Percentiles rank a stretch among this genome's conserved stretches.
Conservation (phyloP, 2,797 vertebrate species). For the Luscinia luscinia region DNA sequence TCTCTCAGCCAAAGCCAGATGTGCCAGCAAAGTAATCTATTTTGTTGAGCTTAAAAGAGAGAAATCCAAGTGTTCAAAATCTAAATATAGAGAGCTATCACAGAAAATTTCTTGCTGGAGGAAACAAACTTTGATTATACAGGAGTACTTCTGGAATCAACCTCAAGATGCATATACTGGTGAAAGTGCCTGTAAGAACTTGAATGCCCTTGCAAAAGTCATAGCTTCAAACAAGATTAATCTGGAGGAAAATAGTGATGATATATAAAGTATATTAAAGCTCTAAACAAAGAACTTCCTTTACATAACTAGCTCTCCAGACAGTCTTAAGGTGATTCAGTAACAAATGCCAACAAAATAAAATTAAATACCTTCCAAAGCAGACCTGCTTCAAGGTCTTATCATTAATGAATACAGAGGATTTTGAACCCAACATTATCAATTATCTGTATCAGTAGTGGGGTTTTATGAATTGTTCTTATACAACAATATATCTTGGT, state of each 20-base stretch:
- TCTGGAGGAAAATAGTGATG: background rate
- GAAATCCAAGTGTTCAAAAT: background rate
- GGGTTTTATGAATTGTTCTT: background rate
- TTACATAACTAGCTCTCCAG: background rate
- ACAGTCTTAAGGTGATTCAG: background rate
- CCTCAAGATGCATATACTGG: background rate
- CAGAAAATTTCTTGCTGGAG: background rate
- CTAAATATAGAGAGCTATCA: background rate
- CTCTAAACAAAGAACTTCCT: background rate
- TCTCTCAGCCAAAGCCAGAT: background rate
- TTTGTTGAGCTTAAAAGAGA: background rate
- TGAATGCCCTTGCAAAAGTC: background rate
- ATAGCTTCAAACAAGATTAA: background rate
- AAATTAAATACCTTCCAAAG: background rate
- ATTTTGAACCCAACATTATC: background rate
- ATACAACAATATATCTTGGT: background rate
- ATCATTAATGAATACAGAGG: background rate
- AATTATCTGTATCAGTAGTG: background rate
- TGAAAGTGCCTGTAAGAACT: background rate
- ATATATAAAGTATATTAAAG: background rate
- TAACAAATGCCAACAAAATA: background rate
- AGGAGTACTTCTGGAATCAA: background rate
- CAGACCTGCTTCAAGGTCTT: background rate
- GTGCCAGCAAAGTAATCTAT: background rate
- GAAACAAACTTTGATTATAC: background rate